Base-by-base conservation (phyloP, 1,140 invertebrate species). In the Dendroctonus ponderosae region DNA sequence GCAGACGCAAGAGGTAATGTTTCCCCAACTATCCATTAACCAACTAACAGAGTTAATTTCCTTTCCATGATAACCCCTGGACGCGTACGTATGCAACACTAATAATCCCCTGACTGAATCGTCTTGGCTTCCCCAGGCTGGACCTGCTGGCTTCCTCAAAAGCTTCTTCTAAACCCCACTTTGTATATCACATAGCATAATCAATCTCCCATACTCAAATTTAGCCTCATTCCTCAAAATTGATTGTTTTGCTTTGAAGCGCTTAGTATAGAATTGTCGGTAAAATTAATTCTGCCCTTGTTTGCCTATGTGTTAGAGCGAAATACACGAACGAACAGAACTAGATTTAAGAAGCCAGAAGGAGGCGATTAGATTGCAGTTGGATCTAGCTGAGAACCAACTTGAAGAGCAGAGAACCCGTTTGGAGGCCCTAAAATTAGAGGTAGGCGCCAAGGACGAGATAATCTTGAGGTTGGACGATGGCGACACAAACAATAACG, bases 141-240 rank as follows among this genome's bases (percentile, higher is more conserved):
- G 89, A 82, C 89, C 90, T 79, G 89, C 89, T 80, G 89, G 90
- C 83, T 92, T 92, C 86, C 86, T 92, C 82, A 92, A 92, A 85
- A 91, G 89, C 86, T 91, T 92, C 85, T 91, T 92, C 86, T 92
- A 91, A 91, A 80, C 63, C 67, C 66, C 65, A 65, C 52, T 62
- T 61, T 66, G 62, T 70, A 62, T 54, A 60, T 59, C 52, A 66
- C 57, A 38, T 63, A 52, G 42, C 52, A 58, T 42, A 57, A 14
- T 9, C 50, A 53, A 41, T 50, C 41, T 64, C 42, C 15, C 50
- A 57, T 26, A 26, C 42, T 53, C 59, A 67, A 74, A 72, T 72
- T 54, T 67, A 71, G 75, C 75, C 74, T 75, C 74, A 74, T 74
- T 75, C 74, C 69, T 70, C 68, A 63, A 69, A 49, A 41, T 66